A percentile compares a stretch with the other conserved stretches of the same genome.
Conservation (phyloP, 2,113 vertebrate species). For the Forbesichthys papilliferus region DNA sequence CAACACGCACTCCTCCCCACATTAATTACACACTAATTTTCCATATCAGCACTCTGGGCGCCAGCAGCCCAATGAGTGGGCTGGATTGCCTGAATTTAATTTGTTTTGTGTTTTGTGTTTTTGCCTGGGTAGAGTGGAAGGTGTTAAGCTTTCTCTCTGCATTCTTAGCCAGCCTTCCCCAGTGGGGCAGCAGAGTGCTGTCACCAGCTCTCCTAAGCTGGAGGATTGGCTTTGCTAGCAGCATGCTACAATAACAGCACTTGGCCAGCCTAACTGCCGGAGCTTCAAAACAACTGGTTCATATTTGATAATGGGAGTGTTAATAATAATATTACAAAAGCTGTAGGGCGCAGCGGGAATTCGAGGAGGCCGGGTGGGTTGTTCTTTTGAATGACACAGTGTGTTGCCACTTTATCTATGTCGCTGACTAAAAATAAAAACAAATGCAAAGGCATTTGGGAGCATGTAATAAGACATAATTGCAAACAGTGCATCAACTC, state of each 20-base stretch:
- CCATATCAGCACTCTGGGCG: constrained; percentile 1
- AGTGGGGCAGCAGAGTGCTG: background rate
- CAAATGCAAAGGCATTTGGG: constrained; percentile 21
- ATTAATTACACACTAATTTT: constrained; percentile 14
- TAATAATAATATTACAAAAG: constrained; percentile 34
- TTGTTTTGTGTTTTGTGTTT: constrained; percentile 2
- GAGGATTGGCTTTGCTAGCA: constrained; percentile 8
- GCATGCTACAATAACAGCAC: constrained; percentile 25
- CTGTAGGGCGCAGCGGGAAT: constrained; percentile 11
- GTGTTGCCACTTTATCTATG: constrained; percentile 22
- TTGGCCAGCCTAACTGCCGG: background rate
- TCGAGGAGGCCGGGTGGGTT: constrained; percentile 9
- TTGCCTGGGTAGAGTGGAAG: constrained; percentile 7
- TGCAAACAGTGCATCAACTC: constrained; percentile 25
- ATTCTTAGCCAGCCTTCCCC: background rate
- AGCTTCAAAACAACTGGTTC: constrained; percentile 24
- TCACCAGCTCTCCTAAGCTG: constrained; percentile 8
- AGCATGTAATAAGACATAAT: constrained; percentile 28
- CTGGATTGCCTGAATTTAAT: constrained; percentile 15
- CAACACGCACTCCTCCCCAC: background rate
- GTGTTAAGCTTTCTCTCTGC: background rate
- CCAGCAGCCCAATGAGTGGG: background rate
- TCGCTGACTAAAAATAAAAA: constrained; percentile 28
- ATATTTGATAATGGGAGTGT: constrained; percentile 35
- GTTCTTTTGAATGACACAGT: constrained; percentile 26